Evolutionary conservation across 2,113 vertebrate genomes (phyloP).

Genomic region (Acrocephalus kingi): DNA sequence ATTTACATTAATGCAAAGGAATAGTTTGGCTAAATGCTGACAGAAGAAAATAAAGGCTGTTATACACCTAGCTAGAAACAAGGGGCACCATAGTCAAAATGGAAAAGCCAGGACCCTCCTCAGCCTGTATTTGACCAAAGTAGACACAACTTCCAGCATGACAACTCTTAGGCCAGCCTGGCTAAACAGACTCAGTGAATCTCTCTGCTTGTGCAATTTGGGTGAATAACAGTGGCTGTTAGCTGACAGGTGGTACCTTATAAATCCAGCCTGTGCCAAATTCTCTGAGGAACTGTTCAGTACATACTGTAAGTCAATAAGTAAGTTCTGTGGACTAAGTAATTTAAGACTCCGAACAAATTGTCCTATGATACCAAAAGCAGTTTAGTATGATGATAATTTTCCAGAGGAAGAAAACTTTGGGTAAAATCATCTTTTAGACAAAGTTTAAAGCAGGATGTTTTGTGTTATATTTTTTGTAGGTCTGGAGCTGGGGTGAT

Average conservation of each 20-base stretch:
- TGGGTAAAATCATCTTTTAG: background rate
- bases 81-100: background rate
- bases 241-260: constrained; percentile 46
- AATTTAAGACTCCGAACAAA: background rate
- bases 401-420: background rate
- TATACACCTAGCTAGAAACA: background rate
- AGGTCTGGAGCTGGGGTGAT: background rate
- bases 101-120: background rate
- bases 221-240: constrained; percentile 24
- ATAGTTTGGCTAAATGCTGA: background rate
- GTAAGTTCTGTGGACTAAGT: background rate
- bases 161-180: background rate
- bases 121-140: background rate
- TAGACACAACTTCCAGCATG: background rate
- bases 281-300: constrained; percentile 5
- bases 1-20: background rate
- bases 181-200: background rate
- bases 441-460: background rate
- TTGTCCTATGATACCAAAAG: background rate
- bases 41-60: background rate
- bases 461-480: background rate
- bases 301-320: background rate
- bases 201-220: background rate
- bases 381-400: background rate
- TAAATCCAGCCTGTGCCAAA: constrained; percentile 21